Percentiles rank a stretch among this genome's conserved stretches.
Evolutionary conservation across 2,888 invertebrate genomes (phyloP).

Genomic region (Pteria penguin): DNA sequence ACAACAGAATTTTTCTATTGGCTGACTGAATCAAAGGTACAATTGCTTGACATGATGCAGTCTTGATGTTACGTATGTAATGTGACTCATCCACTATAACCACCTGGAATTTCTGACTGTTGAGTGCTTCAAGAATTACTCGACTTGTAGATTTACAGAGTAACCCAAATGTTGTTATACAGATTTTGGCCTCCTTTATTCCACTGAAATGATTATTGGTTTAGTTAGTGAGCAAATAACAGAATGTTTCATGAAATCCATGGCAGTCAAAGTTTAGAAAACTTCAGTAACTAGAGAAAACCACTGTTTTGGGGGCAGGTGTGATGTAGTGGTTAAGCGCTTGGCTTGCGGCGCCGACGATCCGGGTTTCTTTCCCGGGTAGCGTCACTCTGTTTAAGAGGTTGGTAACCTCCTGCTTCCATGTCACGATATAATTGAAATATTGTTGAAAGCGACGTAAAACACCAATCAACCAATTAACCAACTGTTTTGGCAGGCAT

Average conservation of each 20-base stretch:
- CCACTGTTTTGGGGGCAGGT: too few relatives aligned
- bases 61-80: conserved; percentile 74
- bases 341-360: too few relatives aligned
- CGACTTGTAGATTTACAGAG: conserved; percentile 67
- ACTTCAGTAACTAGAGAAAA: neutral
- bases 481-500: too few relatives aligned
- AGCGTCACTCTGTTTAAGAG: neutral
- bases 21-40: conserved; percentile 73
- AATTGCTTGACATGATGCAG: conserved; percentile 71
- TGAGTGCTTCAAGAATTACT: conserved; percentile 71
- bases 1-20: conserved; percentile 71
- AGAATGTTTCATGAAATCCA: too few relatives aligned
- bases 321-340: too few relatives aligned
- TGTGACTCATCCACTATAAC: conserved; percentile 78
- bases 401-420: too few relatives aligned
- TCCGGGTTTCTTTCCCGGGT: too few relatives aligned
- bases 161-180: conserved; percentile 74
- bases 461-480: too few relatives aligned
- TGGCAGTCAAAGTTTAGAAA: too few relatives aligned
- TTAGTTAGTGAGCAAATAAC: too few relatives aligned
- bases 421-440: too few relatives aligned
- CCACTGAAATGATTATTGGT: conserved; percentile 58
- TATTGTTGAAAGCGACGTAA: too few relatives aligned
- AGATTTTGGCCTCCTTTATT: conserved; percentile 64
- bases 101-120: conserved; percentile 71